Evolutionary conservation across 2,113 vertebrate species (phyloP).

Genomic region (Casuarius casuarius): DNA sequence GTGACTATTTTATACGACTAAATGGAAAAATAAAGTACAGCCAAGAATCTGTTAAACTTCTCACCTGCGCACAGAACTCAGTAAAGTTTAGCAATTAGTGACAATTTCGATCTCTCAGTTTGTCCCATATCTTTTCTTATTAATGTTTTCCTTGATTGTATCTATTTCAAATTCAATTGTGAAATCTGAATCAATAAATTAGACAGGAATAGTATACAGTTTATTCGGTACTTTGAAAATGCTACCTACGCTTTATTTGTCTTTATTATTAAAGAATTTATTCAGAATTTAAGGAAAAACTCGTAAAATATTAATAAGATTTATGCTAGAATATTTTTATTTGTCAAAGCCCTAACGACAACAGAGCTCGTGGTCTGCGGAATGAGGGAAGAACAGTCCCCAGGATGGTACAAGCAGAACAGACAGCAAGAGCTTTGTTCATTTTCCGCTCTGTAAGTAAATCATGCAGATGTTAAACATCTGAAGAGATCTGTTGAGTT

Average conservation of each 20-base stretch:
- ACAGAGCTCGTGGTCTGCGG: background rate
- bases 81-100: background rate
- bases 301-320: background rate
- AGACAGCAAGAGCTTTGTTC: background rate
- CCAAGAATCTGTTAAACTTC: background rate
- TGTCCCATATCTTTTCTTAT: too few species aligned
- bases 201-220: background rate
- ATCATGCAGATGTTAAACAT: background rate
- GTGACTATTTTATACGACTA: background rate
- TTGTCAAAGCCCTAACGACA: background rate
- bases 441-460: background rate
- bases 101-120: background rate
- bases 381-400: background rate
- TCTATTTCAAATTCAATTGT: background rate
- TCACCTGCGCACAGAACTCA: background rate
- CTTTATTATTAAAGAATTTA: background rate
- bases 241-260: background rate
- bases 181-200: background rate
- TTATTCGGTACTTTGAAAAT: background rate
- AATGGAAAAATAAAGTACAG: background rate
- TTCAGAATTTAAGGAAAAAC: background rate
- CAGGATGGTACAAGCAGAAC: fast-evolving
- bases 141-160: background rate
- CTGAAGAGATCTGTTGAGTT: background rate
- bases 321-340: background rate